Base-by-base conservation (phyloP, 2,113 vertebrate genomes). In the Oreochromis spilurus region DNA sequence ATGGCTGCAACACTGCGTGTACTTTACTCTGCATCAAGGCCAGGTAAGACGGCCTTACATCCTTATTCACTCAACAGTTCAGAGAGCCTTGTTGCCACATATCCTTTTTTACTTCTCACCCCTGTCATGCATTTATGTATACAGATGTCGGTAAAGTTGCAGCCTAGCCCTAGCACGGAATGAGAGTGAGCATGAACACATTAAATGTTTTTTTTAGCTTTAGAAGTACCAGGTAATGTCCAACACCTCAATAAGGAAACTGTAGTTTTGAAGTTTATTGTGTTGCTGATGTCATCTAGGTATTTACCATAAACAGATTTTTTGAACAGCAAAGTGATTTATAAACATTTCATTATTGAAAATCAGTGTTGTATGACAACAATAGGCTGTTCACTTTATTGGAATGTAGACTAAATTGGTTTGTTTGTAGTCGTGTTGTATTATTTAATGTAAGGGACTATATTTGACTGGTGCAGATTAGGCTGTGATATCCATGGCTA, bases 1-100 rank as follows among this genome's bases (percentile, higher is more conserved):
- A 97, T 97, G 96, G 95, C 96, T 89, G 91, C 95, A 60, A 65
- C 94, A 3, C 75, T 97, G 83, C 96, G 95, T 88, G 82, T 95
- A 26, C 86, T 97, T 5, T 94, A 92, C 91, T 93, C 89, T 2
- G 79, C 88, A 45, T 95, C 95, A 43, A 94, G 94, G 92, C 92
- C 95, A 94, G 96, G 96, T 97, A 91, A 77, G 90, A 40, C 0
- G 6, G 36, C 9, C 13, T 79, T 38, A 55, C 12, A 40, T 55
- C 5, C 54, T 54, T 24, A 55, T 24, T 17, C 12, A 36, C n/a
- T 24, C 26, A 36, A 12, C 38, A 58, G 8, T 48, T n/a, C 43
- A 19, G 24, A 48, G 43, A 48, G 24, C 70, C 4, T 48, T 75
- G 43, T 48, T 26, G 43, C 43, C 9, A 17, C 67, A 75, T 17